Conservation (phyloP, 2,113 vertebrate species). For the Asarcornis scutulata region DNA sequence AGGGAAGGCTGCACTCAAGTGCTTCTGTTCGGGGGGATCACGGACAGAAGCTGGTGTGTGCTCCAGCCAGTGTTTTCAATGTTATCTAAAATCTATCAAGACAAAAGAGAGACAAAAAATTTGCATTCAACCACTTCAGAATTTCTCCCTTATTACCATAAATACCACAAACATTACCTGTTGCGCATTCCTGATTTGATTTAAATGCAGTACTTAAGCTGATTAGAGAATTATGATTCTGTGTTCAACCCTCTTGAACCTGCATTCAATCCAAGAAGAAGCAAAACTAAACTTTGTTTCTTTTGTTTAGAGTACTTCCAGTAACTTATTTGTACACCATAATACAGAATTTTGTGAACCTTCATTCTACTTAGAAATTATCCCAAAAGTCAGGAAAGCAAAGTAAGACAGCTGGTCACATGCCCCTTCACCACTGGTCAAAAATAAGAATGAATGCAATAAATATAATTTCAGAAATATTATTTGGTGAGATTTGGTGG, state of each 20-base stretch:
- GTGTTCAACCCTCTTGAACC: constrained; percentile 50
- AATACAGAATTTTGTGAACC: not conserved
- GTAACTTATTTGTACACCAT: not conserved
- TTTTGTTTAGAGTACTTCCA: constrained; percentile 10
- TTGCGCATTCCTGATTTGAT: constrained; percentile 68
- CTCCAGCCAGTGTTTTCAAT: not conserved
- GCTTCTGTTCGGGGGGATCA: not conserved
- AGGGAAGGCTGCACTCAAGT: not conserved
- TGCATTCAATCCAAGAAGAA: constrained; percentile 7
- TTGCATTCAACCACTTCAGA: constrained; percentile 59
- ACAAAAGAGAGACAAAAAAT: constrained; percentile 60
- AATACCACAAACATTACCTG: constrained; percentile 66
- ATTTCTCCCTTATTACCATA: constrained; percentile 69
- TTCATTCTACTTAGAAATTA: not conserved
- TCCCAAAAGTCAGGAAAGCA: not conserved
- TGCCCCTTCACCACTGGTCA: not conserved
- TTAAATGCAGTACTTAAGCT: constrained; percentile 70
- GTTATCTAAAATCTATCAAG: constrained; percentile 10
- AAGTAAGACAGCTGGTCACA: not conserved
- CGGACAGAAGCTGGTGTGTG: not conserved
- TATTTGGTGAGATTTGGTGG: not conserved
- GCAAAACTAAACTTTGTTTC: constrained; percentile 37
- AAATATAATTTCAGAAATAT: not conserved
- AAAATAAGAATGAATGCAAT: not conserved
- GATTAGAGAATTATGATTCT: constrained; percentile 57